A percentile compares a stretch with the other conserved stretches of the same genome.
phyloP scores from a whole-genome alignment of 1,140 invertebrate genomes.

The Drosophila watanabei region DNA sequence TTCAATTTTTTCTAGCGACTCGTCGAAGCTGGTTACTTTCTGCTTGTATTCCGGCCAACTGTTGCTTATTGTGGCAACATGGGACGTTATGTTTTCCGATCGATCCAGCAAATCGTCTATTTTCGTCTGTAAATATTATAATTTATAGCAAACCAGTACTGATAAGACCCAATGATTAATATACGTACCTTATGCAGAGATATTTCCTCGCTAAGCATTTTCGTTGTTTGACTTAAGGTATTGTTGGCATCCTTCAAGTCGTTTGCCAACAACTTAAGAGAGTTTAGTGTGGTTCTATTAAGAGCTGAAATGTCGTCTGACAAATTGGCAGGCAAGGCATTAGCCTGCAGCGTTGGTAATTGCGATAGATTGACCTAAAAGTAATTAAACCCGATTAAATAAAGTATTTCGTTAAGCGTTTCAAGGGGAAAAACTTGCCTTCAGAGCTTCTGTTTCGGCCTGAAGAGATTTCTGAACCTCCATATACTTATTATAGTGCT shows the following conservation, averaged over 20 bases:
- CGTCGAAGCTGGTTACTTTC: constrained; percentile 62
- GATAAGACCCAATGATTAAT: neutral
- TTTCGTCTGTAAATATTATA: constrained; percentile 57
- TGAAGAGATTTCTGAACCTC: constrained; percentile 67
- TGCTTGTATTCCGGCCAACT: constrained; percentile 77
- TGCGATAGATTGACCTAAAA: constrained; percentile 64
- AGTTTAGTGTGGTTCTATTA: constrained; percentile 49
- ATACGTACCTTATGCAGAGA: constrained; percentile 60
- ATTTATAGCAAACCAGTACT: neutral
- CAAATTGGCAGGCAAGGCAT: constrained; percentile 50
- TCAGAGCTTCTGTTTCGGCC: constrained; percentile 60
- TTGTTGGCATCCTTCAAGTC: constrained; percentile 70
- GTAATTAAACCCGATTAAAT: neutral
- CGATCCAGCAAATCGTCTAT: constrained; percentile 76
- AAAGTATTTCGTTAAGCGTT: neutral
- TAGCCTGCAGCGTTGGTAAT: constrained; percentile 44
- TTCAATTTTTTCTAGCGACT: constrained; percentile 61
- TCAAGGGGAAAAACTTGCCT: constrained; percentile 21
- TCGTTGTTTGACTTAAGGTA: constrained; percentile 70
- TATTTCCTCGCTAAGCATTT: constrained; percentile 72
- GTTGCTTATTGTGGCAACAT: constrained; percentile 76
- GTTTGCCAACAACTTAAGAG: constrained; percentile 47
- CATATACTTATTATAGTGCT: constrained; percentile 66
- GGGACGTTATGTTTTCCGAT: constrained; percentile 75
- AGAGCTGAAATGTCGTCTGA: constrained; percentile 58